phyloP scores from a whole-genome alignment of 64 coral and sea anemone genomes.

The Montipora foliosa region DNA sequence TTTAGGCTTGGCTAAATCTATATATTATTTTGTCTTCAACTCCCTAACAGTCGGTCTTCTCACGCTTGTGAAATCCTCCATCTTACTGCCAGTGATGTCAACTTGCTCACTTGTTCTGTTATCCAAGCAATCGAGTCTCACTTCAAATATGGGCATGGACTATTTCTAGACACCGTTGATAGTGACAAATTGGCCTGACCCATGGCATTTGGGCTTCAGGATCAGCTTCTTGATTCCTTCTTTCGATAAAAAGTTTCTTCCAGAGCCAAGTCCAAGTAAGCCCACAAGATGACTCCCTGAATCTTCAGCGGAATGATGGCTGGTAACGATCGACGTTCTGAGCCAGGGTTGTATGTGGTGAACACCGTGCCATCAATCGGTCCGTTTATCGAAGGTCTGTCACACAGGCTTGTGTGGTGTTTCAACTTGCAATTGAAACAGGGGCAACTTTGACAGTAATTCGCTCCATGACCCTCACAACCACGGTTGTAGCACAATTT shows the following conservation, averaged over 20 bases:
- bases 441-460: conserved; percentile 36
- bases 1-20: too few species aligned
- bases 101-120: conserved; percentile 6
- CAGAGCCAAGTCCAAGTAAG: conserved; percentile 78
- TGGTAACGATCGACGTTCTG: conserved; percentile 45
- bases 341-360: conserved; percentile 45
- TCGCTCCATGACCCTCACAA: conserved; percentile 50
- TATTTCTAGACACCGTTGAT: conserved; percentile 63
- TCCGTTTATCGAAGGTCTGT: conserved; percentile 24
- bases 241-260: conserved; percentile 77
- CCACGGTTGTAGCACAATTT: conserved; percentile 66
- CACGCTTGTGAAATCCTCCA: conserved; percentile 28
- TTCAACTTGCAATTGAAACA: conserved; percentile 69
- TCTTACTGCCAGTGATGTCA: conserved; percentile 35
- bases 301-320: conserved; percentile 60
- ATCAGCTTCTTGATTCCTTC: conserved; percentile 44
- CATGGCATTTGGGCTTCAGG: conserved; percentile 21
- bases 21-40: conserved; percentile 25
- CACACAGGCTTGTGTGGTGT: conserved; percentile 74
- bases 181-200: conserved; percentile 50
- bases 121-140: conserved; percentile 18
- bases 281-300: conserved; percentile 48
- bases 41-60: conserved; percentile 53
- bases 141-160: conserved; percentile 68
- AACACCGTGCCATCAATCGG: conserved; percentile 14